Evolutionary conservation across 2,113 vertebrate genomes (phyloP), one percentile per base, ranked within the genome.

Genomic region (Pterocles orientalis): DNA sequence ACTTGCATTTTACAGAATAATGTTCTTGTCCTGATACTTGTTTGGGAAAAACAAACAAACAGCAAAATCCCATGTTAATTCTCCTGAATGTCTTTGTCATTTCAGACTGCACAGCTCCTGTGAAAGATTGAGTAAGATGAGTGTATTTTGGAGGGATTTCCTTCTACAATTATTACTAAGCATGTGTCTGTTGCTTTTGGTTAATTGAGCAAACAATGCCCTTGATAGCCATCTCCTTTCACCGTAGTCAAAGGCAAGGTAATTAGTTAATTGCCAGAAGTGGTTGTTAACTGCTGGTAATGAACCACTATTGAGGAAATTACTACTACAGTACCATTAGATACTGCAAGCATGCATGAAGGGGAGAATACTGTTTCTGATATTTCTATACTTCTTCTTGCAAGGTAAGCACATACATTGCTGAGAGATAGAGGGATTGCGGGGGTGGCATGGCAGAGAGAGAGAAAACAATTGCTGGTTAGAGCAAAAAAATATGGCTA

Each of bases 231-330:
- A 82, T 96, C 97, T 88, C 61, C 36, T 56, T 97, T 93, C 82
- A 83, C 61, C 78, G 90, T 86, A 86, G 80, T 96, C 95, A 94
- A 94, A 97, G 61, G 80, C 88, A 97, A 97, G 86, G 96, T 97
- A 97, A 98, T 98, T 98, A 98, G 96, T 95, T 97, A 96, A 95
- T 88, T 94, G 96, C 97, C 97, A 97, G 96, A 96, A 97, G 97
- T 96, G 47, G 47, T 84, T 95, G 88, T 97, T 98, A 98, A 96
- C 15, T 62, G 91, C 86, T 89, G 88, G 56, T 98, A 98, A 98
- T 98, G 96, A 98, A 97, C 65, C 82, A 82, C 92, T 91, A 76
- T 72, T 88, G 87, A 97, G 94, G 86, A 94, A 97, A 98, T 95
- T 96, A 94, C 82, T 97, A 58, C 82, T 82, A 82, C 64, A 54